Conservation (phyloP, 2,113 vertebrate genomes). For the Antechinus stuartii region DNA sequence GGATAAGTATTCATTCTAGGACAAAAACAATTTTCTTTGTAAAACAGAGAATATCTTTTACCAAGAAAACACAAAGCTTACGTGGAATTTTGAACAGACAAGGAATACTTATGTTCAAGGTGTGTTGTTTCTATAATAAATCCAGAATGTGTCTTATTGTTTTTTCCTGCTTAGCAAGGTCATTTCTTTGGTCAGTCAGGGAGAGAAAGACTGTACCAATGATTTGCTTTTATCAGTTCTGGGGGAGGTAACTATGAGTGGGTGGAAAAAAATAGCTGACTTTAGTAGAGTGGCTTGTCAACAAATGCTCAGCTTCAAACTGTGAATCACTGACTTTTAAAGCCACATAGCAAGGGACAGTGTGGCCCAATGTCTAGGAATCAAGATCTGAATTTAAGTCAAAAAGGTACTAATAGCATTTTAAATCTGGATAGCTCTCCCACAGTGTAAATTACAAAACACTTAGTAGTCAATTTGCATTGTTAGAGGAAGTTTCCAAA, state of each 20-base stretch:
- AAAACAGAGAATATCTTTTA: constrained; percentile 27
- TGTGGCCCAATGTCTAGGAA: neutral
- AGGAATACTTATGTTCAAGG: constrained; percentile 1
- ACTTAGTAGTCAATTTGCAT: neutral
- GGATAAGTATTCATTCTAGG: neutral
- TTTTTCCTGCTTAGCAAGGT: constrained; percentile 61
- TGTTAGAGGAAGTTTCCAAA: neutral
- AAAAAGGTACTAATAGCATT: neutral
- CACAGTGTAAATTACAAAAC: neutral
- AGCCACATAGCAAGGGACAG: constrained; percentile 21
- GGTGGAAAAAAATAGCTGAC: constrained; percentile 75
- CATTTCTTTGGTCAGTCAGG: constrained; percentile 43
- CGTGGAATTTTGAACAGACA: constrained; percentile 30
- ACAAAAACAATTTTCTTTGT: neutral
- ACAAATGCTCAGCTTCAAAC: constrained; percentile 21
- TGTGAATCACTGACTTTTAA: constrained; percentile 1
- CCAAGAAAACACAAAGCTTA: constrained; percentile 10
- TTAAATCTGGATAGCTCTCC: too few species aligned
- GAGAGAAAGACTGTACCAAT: constrained; percentile 39
- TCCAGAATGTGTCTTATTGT: neutral
- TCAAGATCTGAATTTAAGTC: neutral
- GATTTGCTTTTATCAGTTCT: constrained; percentile 53
- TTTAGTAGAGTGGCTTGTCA: neutral
- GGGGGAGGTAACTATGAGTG: constrained; percentile 65
- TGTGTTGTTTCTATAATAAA: constrained; percentile 37